Base-by-base conservation (phyloP, 2,797 vertebrate species). In the Xyrichtys novacula region DNA sequence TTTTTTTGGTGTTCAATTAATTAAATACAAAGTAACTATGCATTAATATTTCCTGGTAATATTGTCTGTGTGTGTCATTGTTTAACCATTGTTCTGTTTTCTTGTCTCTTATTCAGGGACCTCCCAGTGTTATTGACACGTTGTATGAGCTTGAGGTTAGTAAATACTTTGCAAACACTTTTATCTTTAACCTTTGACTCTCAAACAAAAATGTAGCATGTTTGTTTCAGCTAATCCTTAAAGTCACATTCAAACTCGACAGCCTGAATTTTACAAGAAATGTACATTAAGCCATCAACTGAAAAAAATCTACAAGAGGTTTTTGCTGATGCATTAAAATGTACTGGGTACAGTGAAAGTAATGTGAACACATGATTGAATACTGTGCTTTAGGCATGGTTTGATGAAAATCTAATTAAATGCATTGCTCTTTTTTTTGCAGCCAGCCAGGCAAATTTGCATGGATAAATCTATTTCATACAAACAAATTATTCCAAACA, bases 381-480 rank as follows among this genome's bases (percentile, higher is more conserved):
- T 9, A 34, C 4, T 34, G 4, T 9, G 14, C 14, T 9, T 34
- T 34, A 12, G 32, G 11, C 32, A 34, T 12, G 14, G 2, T 1
- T 3, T 34, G 2, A 40, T 25, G 3, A 6, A n/a, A 42, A 26
- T 43, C 1, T 25, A 14, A 63, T 25, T 3, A 44, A 0, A 40
- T 29, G 14, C 0, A 15, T 62, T 56, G 23, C 1, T 67, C 66
- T 38, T 54, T 26, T 54, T 26, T 4, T 34, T 49, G 34, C 73
- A 95, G 94, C 84, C 85, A 19, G 75, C 89, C 29, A 82, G 39
- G 48, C 63, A 65, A 44, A 71, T 90, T 36, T 95, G 95, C 78
- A 91, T 93, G 91, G 85, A 92, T 55, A 46, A 69, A 31, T 36
- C 77, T 0, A 93, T 95, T 43, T 73, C 63, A 49, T 94, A 94